phyloP scores from a whole-genome alignment of 64 coral and sea anemone genomes.

The Acropora tenuis region DNA sequence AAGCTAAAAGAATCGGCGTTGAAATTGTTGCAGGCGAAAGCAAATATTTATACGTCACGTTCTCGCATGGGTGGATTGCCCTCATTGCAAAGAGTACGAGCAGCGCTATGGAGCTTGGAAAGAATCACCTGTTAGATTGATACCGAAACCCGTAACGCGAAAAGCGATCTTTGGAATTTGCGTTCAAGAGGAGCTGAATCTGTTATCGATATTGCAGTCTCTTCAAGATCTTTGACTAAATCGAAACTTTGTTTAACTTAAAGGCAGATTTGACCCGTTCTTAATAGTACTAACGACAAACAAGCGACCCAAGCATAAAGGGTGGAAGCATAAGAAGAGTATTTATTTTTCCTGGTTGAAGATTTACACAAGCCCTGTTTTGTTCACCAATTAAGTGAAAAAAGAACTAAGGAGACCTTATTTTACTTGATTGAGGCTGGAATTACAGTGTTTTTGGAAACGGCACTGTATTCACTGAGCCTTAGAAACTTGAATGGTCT shows the following conservation, averaged over 20 bases:
- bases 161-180: background rate
- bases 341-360: background rate
- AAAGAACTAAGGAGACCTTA: background rate
- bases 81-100: background rate
- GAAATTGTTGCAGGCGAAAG: background rate
- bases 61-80: background rate
- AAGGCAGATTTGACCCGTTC: background rate
- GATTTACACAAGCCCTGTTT: background rate
- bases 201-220: background rate
- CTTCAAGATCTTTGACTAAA: background rate
- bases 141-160: background rate
- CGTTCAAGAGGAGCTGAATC: background rate
- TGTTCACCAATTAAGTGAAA: background rate
- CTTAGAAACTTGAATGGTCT: constrained; percentile 35
- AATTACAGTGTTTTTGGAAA: background rate
- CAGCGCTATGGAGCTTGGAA: background rate
- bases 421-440: background rate
- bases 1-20: background rate
- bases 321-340: background rate
- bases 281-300: background rate
- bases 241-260: background rate
- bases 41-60: background rate
- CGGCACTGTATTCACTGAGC: background rate
- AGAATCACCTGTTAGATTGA: background rate
- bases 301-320: background rate